phyloP scores from a whole-genome alignment of 2,797 vertebrate species.

The Crypturellus tataupa region DNA sequence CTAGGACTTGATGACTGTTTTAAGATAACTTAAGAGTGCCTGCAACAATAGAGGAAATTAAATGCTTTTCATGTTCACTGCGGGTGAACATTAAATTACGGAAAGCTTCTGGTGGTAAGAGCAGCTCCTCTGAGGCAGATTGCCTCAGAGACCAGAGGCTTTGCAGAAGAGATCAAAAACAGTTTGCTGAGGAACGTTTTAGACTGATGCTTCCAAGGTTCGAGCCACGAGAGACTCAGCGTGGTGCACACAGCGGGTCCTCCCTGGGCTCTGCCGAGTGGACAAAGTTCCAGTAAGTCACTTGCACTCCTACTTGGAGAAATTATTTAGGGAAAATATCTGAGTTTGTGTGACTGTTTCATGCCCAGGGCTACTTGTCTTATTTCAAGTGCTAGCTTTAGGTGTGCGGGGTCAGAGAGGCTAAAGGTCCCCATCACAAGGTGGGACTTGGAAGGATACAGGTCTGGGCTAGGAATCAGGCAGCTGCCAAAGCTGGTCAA shows the following conservation, averaged over 20 bases:
- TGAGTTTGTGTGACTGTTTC: accelerated
- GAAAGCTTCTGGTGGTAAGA: background rate
- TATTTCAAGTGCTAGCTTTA: background rate
- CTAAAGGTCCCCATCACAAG: background rate
- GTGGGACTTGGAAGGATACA: accelerated
- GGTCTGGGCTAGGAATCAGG: background rate
- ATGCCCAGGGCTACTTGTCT: background rate
- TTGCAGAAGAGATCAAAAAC: background rate
- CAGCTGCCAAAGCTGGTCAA: background rate
- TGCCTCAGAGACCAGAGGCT: background rate
- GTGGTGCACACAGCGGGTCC: accelerated
- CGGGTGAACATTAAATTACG: background rate
- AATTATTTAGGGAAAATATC: background rate
- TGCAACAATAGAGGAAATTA: background rate
- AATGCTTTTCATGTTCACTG: background rate
- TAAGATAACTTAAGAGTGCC: background rate
- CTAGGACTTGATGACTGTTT: background rate
- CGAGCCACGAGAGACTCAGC: background rate
- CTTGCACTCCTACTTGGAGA: background rate
- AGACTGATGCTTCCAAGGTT: background rate
- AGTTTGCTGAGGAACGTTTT: background rate
- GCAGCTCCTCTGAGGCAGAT: background rate
- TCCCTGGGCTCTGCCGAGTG: accelerated
- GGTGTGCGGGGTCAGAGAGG: background rate
- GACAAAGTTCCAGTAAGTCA: background rate